Percentiles rank a stretch among this genome's conserved stretches.
These are phyloP conservation scores for Zhengitettix transpicula DNA, from an alignment of 2,888 invertebrate species.

Conservation along the genomic window DNA sequence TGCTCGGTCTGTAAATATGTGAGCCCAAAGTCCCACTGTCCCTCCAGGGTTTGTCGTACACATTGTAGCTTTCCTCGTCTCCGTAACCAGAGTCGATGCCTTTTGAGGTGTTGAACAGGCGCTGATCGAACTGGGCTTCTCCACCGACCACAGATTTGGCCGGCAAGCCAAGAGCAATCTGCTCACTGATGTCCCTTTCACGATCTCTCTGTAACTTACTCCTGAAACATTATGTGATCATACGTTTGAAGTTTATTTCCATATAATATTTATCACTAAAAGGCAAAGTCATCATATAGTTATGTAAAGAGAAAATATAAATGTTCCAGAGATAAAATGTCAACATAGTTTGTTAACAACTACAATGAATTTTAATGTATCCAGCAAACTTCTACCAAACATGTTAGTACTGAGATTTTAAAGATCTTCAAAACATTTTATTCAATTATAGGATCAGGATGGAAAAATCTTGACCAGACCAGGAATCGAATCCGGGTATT, in stretches of 20 bases:
- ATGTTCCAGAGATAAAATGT: too few relatives aligned
- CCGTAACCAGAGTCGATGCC: slow-evolving; percentile 91
- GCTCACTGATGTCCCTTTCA: slow-evolving; percentile 95
- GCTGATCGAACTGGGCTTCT: slow-evolving; percentile 84
- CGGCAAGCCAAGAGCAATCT: slow-evolving; percentile 92
- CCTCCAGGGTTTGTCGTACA: slow-evolving; percentile 97
- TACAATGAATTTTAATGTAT: too few relatives aligned
- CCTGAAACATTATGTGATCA: slow-evolving; percentile 23
- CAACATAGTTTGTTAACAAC: too few relatives aligned
- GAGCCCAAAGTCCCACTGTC: slow-evolving; percentile 70
- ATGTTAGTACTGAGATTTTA: too few relatives aligned
- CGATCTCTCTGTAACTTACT: slow-evolving; percentile 75
- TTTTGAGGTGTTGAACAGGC: slow-evolving; percentile 84
- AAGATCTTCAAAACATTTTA: too few relatives aligned
- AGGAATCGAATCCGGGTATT: too few relatives aligned
- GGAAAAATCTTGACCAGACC: too few relatives aligned
- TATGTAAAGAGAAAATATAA: too few relatives aligned
- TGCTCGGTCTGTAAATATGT: slow-evolving; percentile 77
- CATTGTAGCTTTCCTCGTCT: slow-evolving; percentile 94
- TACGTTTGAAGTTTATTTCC: neutral
- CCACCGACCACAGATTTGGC: slow-evolving; percentile 53
- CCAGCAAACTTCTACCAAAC: too few relatives aligned
- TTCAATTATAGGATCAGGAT: too few relatives aligned
- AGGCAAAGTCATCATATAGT: too few relatives aligned
- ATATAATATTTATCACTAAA: too few relatives aligned